phyloP scores from a whole-genome alignment of 2,888 invertebrate genomes.

The Charanyca ferruginea region DNA sequence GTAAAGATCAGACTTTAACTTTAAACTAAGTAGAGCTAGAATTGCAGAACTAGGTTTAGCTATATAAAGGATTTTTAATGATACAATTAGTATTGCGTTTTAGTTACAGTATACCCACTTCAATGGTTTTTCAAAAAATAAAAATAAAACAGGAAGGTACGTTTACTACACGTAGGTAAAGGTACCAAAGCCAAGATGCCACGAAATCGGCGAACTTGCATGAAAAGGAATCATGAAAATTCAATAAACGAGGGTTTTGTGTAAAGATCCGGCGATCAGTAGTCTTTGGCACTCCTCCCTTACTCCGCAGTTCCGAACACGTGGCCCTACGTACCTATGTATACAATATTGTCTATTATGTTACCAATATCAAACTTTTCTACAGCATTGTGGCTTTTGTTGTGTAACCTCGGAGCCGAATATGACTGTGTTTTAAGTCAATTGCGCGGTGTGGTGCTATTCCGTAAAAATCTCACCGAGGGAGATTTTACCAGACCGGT shows the following conservation, averaged over 20 bases:
- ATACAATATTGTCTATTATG: conserved; percentile 5
- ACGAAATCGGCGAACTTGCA: conserved; percentile 56
- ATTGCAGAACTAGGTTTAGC: too few relatives aligned
- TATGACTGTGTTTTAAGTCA: neutral
- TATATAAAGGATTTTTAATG: too few relatives aligned
- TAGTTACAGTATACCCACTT: neutral
- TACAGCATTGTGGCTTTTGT: conserved; percentile 9
- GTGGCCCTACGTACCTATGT: conserved; percentile 22
- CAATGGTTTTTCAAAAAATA: conserved; percentile 32
- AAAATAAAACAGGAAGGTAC: conserved; percentile 10
- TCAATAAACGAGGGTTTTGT: conserved; percentile 62
- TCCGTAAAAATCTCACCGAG: too few relatives aligned
- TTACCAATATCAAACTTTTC: conserved; percentile 11
- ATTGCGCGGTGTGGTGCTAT: too few relatives aligned
- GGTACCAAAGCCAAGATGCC: conserved; percentile 38
- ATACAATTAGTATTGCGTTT: too few relatives aligned
- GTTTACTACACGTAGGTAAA: neutral
- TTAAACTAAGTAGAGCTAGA: too few relatives aligned
- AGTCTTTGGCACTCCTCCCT: conserved; percentile 43
- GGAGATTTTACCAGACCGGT: too few relatives aligned
- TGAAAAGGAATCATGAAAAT: conserved; percentile 60
- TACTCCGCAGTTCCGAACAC: conserved; percentile 34
- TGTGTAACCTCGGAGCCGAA: neutral
- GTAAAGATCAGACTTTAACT: too few relatives aligned
- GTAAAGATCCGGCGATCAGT: conserved; percentile 61